A percentile compares a stretch with the other conserved stretches of the same genome.
Evolutionary conservation across 1,140 invertebrate species (phyloP).

Genomic region (Ladona fulva): DNA sequence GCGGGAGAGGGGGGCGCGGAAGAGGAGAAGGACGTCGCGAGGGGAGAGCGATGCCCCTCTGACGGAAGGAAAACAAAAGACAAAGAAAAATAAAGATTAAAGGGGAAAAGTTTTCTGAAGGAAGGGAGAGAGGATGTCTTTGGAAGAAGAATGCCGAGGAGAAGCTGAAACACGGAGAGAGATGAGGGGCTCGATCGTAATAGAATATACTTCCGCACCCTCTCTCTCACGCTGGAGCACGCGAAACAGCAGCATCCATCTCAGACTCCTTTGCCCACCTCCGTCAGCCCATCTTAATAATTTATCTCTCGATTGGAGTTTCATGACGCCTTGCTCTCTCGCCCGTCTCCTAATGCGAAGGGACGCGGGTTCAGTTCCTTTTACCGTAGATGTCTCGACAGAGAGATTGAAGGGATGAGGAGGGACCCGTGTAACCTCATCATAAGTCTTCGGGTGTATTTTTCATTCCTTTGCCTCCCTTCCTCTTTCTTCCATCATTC

Average conservation of each 20-base stretch:
- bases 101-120: background rate
- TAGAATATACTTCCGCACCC: background rate
- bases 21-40: background rate
- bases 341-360: background rate
- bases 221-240: background rate
- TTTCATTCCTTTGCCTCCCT: too few relatives aligned
- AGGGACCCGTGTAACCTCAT: too few relatives aligned
- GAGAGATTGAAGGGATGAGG: too few relatives aligned
- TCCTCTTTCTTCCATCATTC: too few relatives aligned
- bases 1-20: background rate
- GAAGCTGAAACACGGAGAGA: background rate
- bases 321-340: background rate
- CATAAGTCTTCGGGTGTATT: too few relatives aligned
- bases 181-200: background rate
- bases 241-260: too few relatives aligned
- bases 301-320: background rate
- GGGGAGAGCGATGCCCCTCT: background rate
- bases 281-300: background rate
- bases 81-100: constrained; percentile 1
- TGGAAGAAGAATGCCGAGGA: background rate
- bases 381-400: too few relatives aligned
- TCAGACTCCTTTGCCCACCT: background rate
- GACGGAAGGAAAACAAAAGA: background rate
- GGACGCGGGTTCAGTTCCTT: too few relatives aligned
- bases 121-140: background rate